Percentiles rank a stretch among this genome's conserved stretches.
These are phyloP conservation scores for Ooceraea biroi DNA, from an alignment of 1,140 invertebrate genomes.

Conservation along the genomic window DNA sequence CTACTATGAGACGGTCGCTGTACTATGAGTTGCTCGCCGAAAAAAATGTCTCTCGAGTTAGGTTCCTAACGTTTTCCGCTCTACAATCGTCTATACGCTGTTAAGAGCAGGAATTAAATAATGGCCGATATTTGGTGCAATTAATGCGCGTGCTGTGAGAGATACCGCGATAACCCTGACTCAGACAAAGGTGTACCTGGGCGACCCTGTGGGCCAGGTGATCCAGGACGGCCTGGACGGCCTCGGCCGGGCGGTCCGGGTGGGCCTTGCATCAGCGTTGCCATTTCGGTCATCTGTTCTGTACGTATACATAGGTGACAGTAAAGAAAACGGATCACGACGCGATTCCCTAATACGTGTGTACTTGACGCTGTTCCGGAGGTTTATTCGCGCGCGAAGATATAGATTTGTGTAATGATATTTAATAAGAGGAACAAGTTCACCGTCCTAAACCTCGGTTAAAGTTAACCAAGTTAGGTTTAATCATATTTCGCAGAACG, in stretches of 20 bases:
- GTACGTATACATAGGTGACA: conserved; percentile 61
- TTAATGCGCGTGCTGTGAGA: conserved; percentile 26
- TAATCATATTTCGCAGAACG: not conserved
- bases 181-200: conserved; percentile 86
- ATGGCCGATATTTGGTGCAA: conserved; percentile 15
- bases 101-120: conserved; percentile 14
- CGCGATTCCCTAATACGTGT: not conserved
- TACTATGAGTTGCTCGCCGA: conserved; percentile 21
- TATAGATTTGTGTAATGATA: not conserved
- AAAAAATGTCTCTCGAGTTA: conserved; percentile 25
- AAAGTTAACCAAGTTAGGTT: conserved; percentile 40
- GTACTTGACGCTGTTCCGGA: not conserved
- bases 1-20: conserved; percentile 42
- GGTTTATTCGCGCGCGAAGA: not conserved
- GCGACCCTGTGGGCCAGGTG: conserved; percentile 88
- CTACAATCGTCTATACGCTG: conserved; percentile 37
- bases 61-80: conserved; percentile 4
- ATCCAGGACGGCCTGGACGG: conserved; percentile 87
- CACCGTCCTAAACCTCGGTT: not conserved
- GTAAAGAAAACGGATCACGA: conserved; percentile 43
- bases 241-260: conserved; percentile 88
- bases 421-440: not conserved
- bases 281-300: conserved; percentile 89
- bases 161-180: conserved; percentile 46
- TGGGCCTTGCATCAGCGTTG: conserved; percentile 87